These are phyloP conservation scores for Germaria angustata DNA, from an alignment of 2,888 invertebrate species.

Conservation along the genomic window DNA sequence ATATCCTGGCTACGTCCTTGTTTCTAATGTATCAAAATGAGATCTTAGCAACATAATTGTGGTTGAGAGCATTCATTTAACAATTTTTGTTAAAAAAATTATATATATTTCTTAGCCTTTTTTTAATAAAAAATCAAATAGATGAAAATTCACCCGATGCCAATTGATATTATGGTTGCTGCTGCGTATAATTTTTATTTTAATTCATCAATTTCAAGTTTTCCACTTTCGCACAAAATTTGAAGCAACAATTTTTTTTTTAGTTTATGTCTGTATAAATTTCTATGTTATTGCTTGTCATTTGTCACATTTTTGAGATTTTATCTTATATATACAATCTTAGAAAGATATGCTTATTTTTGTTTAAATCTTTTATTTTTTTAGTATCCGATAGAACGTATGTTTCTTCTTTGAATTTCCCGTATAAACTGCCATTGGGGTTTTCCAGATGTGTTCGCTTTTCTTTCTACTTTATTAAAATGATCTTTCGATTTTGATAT, in stretches of 20 bases:
- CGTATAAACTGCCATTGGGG: conserved; percentile 28
- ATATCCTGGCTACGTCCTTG: too few relatives aligned
- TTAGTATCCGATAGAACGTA: conserved; percentile 16
- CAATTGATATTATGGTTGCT: too few relatives aligned
- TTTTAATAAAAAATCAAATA: not conserved
- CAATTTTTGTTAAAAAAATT: too few relatives aligned
- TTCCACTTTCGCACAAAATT: too few relatives aligned
- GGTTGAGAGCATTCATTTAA: too few relatives aligned
- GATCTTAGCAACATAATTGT: too few relatives aligned
- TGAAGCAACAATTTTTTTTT: too few relatives aligned
- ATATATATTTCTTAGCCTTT: too few relatives aligned
- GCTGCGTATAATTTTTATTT: too few relatives aligned
- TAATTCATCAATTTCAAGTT: too few relatives aligned
- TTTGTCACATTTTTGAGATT: not conserved
- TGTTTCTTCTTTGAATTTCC: conserved; percentile 28
- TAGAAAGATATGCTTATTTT: conserved; percentile 9
- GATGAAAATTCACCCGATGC: not conserved
- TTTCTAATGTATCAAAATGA: too few relatives aligned
- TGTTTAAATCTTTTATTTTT: not conserved
- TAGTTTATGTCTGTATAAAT: too few relatives aligned
- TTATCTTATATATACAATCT: not conserved
- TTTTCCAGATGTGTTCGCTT: conserved; percentile 44
- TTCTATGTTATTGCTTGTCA: not conserved
- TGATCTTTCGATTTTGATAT: not conserved
- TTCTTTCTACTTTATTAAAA: not conserved